Evolutionary conservation across 1,140 invertebrate species (phyloP).

Genomic region (Drosophila melanica): DNA sequence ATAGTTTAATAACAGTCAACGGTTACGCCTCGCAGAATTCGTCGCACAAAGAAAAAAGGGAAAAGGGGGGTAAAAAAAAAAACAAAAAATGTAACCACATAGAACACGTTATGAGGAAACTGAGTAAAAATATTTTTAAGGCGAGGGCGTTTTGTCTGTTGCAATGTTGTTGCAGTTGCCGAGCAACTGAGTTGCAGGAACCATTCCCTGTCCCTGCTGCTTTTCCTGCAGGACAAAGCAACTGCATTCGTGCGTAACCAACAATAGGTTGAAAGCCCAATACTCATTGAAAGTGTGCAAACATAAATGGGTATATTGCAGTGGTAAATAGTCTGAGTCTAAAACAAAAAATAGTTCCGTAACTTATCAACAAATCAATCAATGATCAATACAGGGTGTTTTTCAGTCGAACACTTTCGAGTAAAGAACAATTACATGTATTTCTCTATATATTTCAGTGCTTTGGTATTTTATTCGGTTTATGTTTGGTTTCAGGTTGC

Average conservation of each 20-base stretch:
- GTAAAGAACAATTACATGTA: too few species aligned
- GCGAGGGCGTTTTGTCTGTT: constrained; percentile 47
- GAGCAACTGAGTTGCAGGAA: constrained; percentile 26
- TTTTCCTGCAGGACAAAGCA: constrained; percentile 21
- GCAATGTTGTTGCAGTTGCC: constrained; percentile 58
- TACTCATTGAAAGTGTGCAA: neutral
- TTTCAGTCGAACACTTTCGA: neutral
- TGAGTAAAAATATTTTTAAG: constrained; percentile 50
- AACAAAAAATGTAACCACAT: constrained; percentile 2
- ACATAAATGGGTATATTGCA: neutral
- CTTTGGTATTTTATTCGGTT: constrained; percentile 51
- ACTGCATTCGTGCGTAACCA: constrained; percentile 50
- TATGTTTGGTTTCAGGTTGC: constrained; percentile 38
- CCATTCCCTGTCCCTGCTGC: constrained; percentile 1
- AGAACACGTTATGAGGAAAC: constrained; percentile 13
- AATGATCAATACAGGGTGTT: constrained; percentile 1
- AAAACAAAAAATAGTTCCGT: too few species aligned
- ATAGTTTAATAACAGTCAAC: constrained; percentile 76
- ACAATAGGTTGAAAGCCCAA: constrained; percentile 2
- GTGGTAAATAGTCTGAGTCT: neutral
- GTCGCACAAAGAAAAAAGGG: constrained; percentile 34
- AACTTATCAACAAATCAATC: too few species aligned
- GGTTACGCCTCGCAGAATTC: constrained; percentile 63
- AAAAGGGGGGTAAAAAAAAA: neutral
- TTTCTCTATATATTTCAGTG: neutral